Percentiles rank a stretch among this genome's conserved stretches.
Evolutionary conservation across 2,888 invertebrate species (phyloP).

Genomic region (Drosophila multiciliata): DNA sequence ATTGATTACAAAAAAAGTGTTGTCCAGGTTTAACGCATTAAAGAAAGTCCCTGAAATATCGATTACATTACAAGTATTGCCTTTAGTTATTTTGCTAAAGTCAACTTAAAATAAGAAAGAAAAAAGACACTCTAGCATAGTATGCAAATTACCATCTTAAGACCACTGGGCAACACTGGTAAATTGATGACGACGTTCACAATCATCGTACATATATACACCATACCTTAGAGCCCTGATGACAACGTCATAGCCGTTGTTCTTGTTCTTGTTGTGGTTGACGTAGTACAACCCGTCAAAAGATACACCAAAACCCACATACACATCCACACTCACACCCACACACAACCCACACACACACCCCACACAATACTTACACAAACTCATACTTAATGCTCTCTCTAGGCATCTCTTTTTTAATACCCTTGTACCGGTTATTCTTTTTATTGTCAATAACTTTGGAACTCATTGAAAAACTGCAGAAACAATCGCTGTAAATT

Average conservation of each 20-base stretch:
- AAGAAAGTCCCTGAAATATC: background rate
- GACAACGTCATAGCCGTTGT: conserved; percentile 32
- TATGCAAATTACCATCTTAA: background rate
- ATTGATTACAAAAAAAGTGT: background rate
- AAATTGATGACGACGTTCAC: conserved; percentile 57
- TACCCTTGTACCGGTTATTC: background rate
- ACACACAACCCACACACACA: conserved; percentile 9
- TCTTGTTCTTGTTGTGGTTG: conserved; percentile 37
- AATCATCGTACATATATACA: conserved; percentile 34
- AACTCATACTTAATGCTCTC: conserved; percentile 25
- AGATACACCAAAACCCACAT: conserved; percentile 22
- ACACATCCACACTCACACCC: conserved; percentile 11
- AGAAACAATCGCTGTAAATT: background rate
- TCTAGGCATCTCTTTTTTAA: conserved; percentile 36
- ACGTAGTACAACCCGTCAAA: conserved; percentile 50
- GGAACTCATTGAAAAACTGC: background rate
- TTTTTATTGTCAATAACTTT: background rate
- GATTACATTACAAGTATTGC: background rate
- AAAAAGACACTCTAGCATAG: background rate
- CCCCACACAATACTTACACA: conserved; percentile 3
- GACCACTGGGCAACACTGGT: background rate
- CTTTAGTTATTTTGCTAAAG: background rate
- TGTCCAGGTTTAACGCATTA: background rate
- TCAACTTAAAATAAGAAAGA: background rate
- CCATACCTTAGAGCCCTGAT: conserved; percentile 35